These are phyloP conservation scores for Phaetusa simplex DNA, from an alignment of 2,113 vertebrate species.

Conservation along the genomic window DNA sequence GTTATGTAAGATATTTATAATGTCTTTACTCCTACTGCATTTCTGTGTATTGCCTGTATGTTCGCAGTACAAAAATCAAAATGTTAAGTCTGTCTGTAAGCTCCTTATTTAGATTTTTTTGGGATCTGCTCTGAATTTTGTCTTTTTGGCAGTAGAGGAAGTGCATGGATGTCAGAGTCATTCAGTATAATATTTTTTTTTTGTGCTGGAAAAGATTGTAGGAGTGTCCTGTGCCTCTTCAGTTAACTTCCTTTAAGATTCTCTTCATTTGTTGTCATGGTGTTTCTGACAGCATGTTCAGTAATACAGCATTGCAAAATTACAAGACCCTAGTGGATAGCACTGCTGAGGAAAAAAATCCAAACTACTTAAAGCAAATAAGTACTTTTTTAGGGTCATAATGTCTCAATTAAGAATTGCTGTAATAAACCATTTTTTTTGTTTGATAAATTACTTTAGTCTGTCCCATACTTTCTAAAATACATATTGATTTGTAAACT, in stretches of 20 bases:
- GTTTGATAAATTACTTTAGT: not conserved
- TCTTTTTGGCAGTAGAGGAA: not conserved
- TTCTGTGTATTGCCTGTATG: not conserved
- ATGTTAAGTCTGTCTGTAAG: not conserved
- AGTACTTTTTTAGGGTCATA: not conserved
- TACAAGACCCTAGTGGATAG: accelerated
- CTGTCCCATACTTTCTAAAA: not conserved
- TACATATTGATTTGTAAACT: not conserved
- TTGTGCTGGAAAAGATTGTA: not conserved
- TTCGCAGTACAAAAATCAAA: not conserved
- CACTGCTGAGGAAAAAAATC: accelerated
- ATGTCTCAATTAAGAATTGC: not conserved
- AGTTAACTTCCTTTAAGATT: not conserved
- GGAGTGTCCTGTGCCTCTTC: not conserved
- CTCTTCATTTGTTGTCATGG: not conserved
- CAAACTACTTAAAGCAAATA: not conserved
- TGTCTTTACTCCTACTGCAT: not conserved
- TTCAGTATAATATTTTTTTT: not conserved
- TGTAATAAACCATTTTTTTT: not conserved
- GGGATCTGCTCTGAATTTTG: not conserved
- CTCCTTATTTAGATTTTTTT: not conserved
- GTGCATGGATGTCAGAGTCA: not conserved
- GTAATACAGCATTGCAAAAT: not conserved
- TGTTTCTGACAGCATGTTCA: not conserved
- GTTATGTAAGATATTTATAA: not conserved